Evolutionary conservation across 2,113 vertebrate species (phyloP), one percentile per base, ranked within the genome.

Genomic region (Glareola pratincola): DNA sequence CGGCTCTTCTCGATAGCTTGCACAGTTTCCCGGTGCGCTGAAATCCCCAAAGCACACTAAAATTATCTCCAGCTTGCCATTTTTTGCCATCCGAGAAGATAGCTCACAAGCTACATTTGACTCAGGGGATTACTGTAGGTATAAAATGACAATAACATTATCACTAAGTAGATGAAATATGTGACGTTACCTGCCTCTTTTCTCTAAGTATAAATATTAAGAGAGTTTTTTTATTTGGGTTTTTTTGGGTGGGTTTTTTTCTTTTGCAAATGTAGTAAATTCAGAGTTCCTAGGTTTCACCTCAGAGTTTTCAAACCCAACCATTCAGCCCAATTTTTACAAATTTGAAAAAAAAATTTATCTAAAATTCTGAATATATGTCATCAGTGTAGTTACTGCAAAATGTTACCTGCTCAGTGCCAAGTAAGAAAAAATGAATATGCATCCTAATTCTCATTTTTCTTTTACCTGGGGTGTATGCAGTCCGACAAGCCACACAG

Each of bases 1-100:
- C 41, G 45, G 19, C 77, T 77, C 60, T 48, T 67, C 90, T 50
- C 0, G 0, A 29, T 45, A 0, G 0, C 20, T 77, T 37, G 54
- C 0, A 0, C 59, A 84, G 77, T 77, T 91, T 73, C 54, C 54
- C 7, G 2, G 27, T 66, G 64, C 73, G 36, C 43, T 45, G 30
- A 94, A 93, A 93, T 56, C 32, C 57, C 73, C 69, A 67, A 62
- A 71, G 41, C 37, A 47, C 39, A 56, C 24, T 29, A 30, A 37
- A 87, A 67, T 45, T 66, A 66, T 32, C 67, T 85, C 60, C 56
- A 87, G 56, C 32, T 81, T 85, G 84, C 37, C 9, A 15, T 69
- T 87, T 71, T 71, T 59, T 91, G 60, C 64, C 47, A 81, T 71
- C 64, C 16, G 8, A 71, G 72, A 89, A 57, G 41, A 67, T n/a